These are phyloP conservation scores for Chrysolina americana DNA, from an alignment of 2,888 invertebrate species.

Conservation along the genomic window DNA sequence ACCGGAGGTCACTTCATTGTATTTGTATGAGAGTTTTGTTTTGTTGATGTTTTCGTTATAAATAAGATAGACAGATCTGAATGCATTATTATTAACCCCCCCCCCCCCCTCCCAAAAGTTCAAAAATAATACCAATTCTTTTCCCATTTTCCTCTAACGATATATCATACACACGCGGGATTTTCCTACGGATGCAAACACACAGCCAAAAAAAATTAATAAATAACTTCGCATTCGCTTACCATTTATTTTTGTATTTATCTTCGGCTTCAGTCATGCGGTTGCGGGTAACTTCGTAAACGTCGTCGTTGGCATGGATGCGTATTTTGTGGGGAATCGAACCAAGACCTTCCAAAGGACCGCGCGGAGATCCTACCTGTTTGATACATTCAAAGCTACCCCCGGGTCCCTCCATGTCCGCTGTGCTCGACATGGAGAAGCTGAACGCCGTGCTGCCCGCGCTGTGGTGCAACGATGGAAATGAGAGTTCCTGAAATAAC, in stretches of 20 bases:
- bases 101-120: too few relatives aligned
- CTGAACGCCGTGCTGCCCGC: conserved; percentile 77
- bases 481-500: conserved; percentile 80
- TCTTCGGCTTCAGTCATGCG: conserved; percentile 94
- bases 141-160: too few relatives aligned
- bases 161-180: too few relatives aligned
- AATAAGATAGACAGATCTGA: too few relatives aligned
- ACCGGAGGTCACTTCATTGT: too few relatives aligned
- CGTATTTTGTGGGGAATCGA: conserved; percentile 90
- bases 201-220: not conserved
- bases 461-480: conserved; percentile 76
- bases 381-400: conserved; percentile 96
- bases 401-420: conserved; percentile 86
- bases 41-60: too few relatives aligned
- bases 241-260: conserved; percentile 95
- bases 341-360: conserved; percentile 86
- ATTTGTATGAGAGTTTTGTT: too few relatives aligned
- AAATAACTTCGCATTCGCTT: conserved; percentile 55
- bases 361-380: conserved; percentile 70
- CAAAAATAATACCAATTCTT: too few relatives aligned
- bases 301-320: conserved; percentile 95
- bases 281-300: conserved; percentile 92
- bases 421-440: conserved; percentile 84
- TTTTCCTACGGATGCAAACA: too few relatives aligned
- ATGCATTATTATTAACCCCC: too few relatives aligned